Conservation (phyloP, 1,140 invertebrate genomes). For the Paraescarpia echinospica region DNA sequence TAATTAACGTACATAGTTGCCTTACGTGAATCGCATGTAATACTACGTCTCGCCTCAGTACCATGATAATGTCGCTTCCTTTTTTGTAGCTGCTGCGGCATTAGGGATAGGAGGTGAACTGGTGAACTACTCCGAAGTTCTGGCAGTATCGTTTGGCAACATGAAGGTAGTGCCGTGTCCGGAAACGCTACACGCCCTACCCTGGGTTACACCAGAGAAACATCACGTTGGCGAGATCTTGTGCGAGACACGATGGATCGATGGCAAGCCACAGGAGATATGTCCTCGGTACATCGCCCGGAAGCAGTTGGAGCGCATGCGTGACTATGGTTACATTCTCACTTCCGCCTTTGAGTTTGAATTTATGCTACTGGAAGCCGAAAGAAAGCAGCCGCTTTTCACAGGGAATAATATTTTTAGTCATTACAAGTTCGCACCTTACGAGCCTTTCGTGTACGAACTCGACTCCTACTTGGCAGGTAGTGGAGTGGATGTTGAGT, state of each 20-base stretch:
- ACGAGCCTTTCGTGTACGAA: slow-evolving; percentile 16
- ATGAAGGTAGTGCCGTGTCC: background rate
- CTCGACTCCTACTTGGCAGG: slow-evolving; percentile 17
- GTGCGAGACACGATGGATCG: background rate
- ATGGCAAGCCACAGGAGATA: background rate
- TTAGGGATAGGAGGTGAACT: background rate
- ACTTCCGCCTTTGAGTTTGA: background rate
- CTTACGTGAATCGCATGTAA: background rate
- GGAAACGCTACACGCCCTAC: background rate
- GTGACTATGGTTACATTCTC: background rate
- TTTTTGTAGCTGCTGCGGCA: background rate
- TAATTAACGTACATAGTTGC: too few species aligned
- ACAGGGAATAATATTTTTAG: background rate
- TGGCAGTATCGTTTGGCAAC: background rate
- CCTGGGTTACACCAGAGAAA: background rate
- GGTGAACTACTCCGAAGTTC: background rate
- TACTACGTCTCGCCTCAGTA: background rate
- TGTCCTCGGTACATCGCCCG: background rate
- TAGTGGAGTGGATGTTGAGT: slow-evolving; percentile 26
- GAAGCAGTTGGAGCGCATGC: background rate
- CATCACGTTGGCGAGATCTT: background rate
- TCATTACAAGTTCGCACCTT: background rate
- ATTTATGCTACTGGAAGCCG: background rate
- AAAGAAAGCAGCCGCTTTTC: background rate
- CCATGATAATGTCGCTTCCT: background rate